Percentiles rank a stretch among this genome's conserved stretches.
Conservation (phyloP, 2,888 invertebrate species). For the Theretra japonica region DNA sequence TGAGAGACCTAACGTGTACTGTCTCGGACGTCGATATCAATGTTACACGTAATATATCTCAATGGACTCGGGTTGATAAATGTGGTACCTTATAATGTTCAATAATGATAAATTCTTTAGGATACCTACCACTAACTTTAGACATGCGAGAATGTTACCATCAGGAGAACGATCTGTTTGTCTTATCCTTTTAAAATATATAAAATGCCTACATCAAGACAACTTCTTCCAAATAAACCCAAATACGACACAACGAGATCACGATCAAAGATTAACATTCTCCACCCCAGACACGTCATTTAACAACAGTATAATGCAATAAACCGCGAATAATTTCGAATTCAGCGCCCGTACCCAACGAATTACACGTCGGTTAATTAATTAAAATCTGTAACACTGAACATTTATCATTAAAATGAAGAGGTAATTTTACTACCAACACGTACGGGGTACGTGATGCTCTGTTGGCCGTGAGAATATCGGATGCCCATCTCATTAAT, state of each 20-base stretch:
- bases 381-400: slow-evolving; percentile 39
- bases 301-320: slow-evolving; percentile 4
- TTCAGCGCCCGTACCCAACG: slow-evolving; percentile 19
- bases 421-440: slow-evolving; percentile 27
- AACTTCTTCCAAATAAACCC: not conserved
- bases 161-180: no score
- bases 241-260: not conserved
- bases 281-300: not conserved
- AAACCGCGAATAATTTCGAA: slow-evolving; percentile 30
- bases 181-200: no score
- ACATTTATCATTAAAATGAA: slow-evolving; percentile 35
- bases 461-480: slow-evolving; percentile 17
- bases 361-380: slow-evolving; percentile 42
- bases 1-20: no score
- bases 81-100: no score
- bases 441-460: slow-evolving; percentile 10
- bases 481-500: slow-evolving; percentile 10
- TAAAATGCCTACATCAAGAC: no score
- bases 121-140: no score
- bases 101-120: no score
- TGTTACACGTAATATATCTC: no score
- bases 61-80: no score
- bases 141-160: no score
- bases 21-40: no score
- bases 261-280: slow-evolving; percentile 3